Evolutionary conservation across 2,888 invertebrate species (phyloP), one percentile per base, ranked within the genome.

Genomic region (Chydorus sphaericus): DNA sequence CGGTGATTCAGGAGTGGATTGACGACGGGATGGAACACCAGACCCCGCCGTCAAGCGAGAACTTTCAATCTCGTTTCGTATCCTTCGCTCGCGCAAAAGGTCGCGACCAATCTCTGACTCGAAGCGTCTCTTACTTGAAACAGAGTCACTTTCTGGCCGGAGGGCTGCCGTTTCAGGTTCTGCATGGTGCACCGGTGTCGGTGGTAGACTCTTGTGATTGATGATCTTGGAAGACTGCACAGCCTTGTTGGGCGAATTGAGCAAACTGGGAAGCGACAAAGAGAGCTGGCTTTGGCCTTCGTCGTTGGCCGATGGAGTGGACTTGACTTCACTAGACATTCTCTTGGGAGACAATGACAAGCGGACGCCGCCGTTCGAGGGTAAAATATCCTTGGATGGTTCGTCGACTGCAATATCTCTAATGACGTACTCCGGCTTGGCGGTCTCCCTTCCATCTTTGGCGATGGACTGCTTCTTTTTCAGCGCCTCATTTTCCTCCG

Each of bases 61-160:
- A 31, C 61, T 62, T 54, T 65, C 65, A 57, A 73, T 61, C 57
- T 74, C 74, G 49, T 70, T 69, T 28, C 67, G 67, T 67, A 72
- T 71, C 56, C 69, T 70, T 4, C 71, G 63, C 54, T 74, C 74
- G 7, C 71, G 64, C 0, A 73, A 67, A 36, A 73, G 71, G 59
- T 74, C 72, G 8, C 73, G 62, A 1, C 73, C 73, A 23, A 73
- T 73, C 61, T 74, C 74, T 2, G 73, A 71, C 58, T 74, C 73
- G 59, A 73, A 70, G 57, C 68, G 71, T 3, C 70, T 63, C n/a
- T 61, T 62, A 23, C 44, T 54, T 20, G 30, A 23, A 10, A 36
- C 23, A 18, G 52, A 52, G 5, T 50, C 50, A 20, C 30, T 31
- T 50, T 50, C 50, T 20, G 52, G 18, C 18, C 18, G 37, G 36